These are phyloP conservation scores for Atherinomorus stipes DNA, from an alignment of 2,113 vertebrate genomes.

Conservation along the genomic window DNA sequence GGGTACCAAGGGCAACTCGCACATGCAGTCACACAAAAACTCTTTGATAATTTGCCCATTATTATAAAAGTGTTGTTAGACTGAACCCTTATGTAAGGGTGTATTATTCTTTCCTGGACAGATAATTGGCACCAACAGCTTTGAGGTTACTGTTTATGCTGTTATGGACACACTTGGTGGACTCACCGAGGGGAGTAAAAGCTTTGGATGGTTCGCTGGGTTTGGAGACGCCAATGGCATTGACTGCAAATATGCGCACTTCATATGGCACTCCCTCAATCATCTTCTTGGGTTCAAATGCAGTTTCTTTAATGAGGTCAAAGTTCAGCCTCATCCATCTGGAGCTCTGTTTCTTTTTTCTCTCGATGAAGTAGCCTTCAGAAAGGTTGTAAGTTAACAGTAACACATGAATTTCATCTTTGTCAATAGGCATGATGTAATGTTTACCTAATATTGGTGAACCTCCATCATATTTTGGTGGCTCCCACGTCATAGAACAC, in stretches of 20 bases:
- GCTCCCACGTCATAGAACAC: conserved; percentile 96
- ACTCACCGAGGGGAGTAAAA: conserved; percentile 95
- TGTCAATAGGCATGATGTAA: background rate
- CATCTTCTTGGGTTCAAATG: conserved; percentile 98
- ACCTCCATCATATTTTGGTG: conserved; percentile 92
- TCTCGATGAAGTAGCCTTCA: conserved; percentile 95
- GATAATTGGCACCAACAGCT: conserved; percentile 11
- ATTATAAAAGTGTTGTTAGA: conserved; percentile 33
- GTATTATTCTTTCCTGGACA: conserved; percentile 35
- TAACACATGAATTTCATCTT: background rate
- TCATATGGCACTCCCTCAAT: conserved; percentile 99
- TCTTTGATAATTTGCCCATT: conserved; percentile 40
- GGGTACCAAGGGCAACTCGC: conserved; percentile 62
- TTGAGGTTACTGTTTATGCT: conserved; percentile 6
- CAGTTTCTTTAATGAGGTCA: conserved; percentile 95
- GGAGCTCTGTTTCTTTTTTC: conserved; percentile 99
- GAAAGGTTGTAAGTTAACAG: background rate
- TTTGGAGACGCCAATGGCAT: conserved; percentile 94
- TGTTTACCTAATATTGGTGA: conserved; percentile 91
- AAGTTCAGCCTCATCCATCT: conserved; percentile 99
- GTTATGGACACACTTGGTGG: conserved; percentile 14
- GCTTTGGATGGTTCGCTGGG: conserved; percentile 96
- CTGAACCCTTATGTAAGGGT: conserved; percentile 15
- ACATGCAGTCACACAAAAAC: conserved; percentile 8
- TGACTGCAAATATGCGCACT: conserved; percentile 95